phyloP scores from a whole-genome alignment of 2,888 invertebrate genomes.

The Mythimna ferrago region DNA sequence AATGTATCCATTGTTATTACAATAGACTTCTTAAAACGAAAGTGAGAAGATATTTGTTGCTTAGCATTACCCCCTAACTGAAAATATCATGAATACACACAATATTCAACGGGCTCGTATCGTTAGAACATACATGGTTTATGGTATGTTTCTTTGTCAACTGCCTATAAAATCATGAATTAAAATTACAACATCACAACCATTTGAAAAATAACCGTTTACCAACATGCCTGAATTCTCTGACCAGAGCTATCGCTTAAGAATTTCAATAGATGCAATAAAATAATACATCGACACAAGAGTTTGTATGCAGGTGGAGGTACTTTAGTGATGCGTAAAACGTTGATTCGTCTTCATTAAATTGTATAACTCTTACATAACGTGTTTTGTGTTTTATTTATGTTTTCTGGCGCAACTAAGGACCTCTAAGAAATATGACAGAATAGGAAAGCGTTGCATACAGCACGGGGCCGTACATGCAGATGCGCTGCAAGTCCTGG shows the following conservation, averaged over 20 bases:
- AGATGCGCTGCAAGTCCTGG: constrained; percentile 66
- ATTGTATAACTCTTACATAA: constrained; percentile 60
- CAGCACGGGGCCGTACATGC: constrained; percentile 20
- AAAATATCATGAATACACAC: background rate
- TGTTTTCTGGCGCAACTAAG: constrained; percentile 39
- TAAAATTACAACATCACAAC: background rate
- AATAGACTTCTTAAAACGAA: background rate
- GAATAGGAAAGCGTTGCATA: constrained; percentile 33
- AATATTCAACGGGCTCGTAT: background rate
- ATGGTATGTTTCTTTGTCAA: background rate
- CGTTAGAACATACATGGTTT: background rate
- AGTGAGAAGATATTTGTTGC: background rate
- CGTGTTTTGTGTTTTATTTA: constrained; percentile 38
- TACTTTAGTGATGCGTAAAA: constrained; percentile 37
- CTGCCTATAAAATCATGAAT: background rate
- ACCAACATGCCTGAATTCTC: constrained; percentile 11
- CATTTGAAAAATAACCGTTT: background rate
- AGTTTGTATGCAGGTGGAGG: constrained; percentile 21
- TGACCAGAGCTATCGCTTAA: constrained; percentile 1
- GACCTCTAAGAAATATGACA: constrained; percentile 28
- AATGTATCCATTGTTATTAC: background rate
- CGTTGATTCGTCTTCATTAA: constrained; percentile 40
- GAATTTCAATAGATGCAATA: constrained; percentile 18
- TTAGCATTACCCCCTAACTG: background rate
- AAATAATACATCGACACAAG: constrained; percentile 28